A percentile compares a stretch with the other conserved stretches of the same genome.
phyloP scores from a whole-genome alignment of 2,797 vertebrate genomes.

The Sebastes steindachneri region DNA sequence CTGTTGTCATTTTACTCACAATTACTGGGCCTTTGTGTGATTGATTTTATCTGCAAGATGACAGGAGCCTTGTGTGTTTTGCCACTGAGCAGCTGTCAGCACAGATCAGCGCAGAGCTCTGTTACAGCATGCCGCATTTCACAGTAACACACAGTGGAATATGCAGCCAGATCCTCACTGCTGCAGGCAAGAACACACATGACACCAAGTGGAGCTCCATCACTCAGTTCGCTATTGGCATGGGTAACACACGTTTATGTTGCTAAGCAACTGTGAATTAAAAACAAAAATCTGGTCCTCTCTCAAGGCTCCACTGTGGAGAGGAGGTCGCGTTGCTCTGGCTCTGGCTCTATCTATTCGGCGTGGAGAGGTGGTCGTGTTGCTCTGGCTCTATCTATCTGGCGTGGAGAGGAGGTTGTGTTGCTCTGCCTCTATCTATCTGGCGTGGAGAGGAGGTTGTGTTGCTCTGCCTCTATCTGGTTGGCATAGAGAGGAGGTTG shows the following conservation, averaged over 20 bases:
- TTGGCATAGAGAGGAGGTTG: too few relatives aligned
- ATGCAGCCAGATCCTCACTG: conserved; percentile 10
- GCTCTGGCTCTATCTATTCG: too few relatives aligned
- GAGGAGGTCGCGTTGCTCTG: too few relatives aligned
- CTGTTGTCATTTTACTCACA: conserved; percentile 6
- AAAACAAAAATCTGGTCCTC: too few relatives aligned
- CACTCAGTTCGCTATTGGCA: neutral
- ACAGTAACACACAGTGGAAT: conserved; percentile 16
- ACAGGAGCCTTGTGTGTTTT: conserved; percentile 31
- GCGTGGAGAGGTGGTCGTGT: too few relatives aligned
- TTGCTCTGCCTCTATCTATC: accelerated
- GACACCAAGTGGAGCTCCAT: neutral
- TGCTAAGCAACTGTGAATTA: too few relatives aligned
- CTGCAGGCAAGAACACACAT: conserved; percentile 21
- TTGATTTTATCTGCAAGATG: conserved; percentile 30
- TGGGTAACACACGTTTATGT: too few relatives aligned
- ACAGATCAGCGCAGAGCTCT: conserved; percentile 30
- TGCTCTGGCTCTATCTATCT: too few relatives aligned
- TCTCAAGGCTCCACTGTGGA: too few relatives aligned
- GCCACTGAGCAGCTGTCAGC: conserved; percentile 43
- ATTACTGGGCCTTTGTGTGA: neutral
- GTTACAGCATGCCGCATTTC: conserved; percentile 36
- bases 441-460: too few relatives aligned
- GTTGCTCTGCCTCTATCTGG: too few relatives aligned
- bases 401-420: accelerated